phyloP scores from a whole-genome alignment of 2,888 invertebrate species.

The Alcis repandata region DNA sequence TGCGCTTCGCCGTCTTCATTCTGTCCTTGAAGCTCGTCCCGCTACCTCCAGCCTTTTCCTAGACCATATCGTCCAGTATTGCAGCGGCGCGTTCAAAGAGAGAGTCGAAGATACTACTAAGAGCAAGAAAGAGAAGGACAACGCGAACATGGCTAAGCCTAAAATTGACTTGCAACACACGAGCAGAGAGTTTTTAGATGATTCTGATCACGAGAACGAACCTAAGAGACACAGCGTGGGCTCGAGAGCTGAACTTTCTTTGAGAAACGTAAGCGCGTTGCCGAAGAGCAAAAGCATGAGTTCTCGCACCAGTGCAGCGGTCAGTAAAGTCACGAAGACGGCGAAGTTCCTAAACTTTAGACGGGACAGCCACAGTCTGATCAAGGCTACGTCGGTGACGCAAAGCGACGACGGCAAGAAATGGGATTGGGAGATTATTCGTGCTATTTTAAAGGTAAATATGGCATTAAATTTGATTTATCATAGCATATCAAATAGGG shows the following conservation, averaged over 20 bases:
- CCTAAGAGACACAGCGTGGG: constrained; percentile 79
- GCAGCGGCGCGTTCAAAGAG: constrained; percentile 74
- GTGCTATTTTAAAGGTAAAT: constrained; percentile 91
- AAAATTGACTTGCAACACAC: constrained; percentile 64
- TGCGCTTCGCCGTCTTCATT: constrained; percentile 92
- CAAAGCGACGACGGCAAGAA: constrained; percentile 92
- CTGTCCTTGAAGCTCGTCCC: constrained; percentile 92
- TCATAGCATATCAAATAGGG: too few species aligned
- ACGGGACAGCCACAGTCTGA: constrained; percentile 88
- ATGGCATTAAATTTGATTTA: too few species aligned
- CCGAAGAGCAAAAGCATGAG: constrained; percentile 83
- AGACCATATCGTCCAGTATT: constrained; percentile 91
- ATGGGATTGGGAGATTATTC: constrained; percentile 98
- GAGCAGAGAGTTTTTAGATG: constrained; percentile 76
- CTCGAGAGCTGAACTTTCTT: constrained; percentile 75
- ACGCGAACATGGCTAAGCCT: constrained; percentile 72
- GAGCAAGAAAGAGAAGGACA: constrained; percentile 76
- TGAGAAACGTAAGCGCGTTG: constrained; percentile 78
- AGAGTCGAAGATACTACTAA: constrained; percentile 70
- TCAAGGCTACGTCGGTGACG: constrained; percentile 94
- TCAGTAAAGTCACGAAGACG: constrained; percentile 52
- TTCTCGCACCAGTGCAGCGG: constrained; percentile 70
- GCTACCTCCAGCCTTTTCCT: constrained; percentile 94
- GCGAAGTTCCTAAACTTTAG: constrained; percentile 85
- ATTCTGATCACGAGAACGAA: constrained; percentile 76